Evolutionary conservation across 1,140 invertebrate genomes (phyloP).

Genomic region (Sminthurides bifidus): DNA sequence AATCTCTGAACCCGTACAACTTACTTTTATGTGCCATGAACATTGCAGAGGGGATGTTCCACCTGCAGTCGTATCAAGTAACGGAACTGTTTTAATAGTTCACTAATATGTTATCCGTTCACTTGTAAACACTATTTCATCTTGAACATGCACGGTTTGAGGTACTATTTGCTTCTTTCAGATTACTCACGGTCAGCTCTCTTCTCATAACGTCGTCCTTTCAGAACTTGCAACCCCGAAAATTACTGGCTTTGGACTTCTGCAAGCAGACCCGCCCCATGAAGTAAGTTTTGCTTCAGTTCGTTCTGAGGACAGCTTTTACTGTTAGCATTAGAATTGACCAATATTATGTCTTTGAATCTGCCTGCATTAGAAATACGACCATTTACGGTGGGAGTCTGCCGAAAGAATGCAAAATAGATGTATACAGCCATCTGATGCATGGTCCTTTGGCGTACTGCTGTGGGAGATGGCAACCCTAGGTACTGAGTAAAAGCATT

Average conservation of each 20-base stretch:
- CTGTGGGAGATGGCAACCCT: conserved; percentile 73
- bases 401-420: conserved; percentile 57
- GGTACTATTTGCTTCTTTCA: no score
- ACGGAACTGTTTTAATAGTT: neutral
- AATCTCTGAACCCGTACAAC: conserved; percentile 14
- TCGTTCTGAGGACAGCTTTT: neutral
- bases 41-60: conserved; percentile 29
- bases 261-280: conserved; percentile 34
- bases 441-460: conserved; percentile 69
- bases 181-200: conserved; percentile 57
- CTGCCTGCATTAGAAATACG: neutral
- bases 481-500: conserved; percentile 38
- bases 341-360: neutral
- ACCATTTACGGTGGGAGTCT: conserved; percentile 52
- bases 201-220: conserved; percentile 56
- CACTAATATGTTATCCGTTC: conserved; percentile 2
- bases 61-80: conserved; percentile 25
- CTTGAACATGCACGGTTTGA: no score
- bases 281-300: conserved; percentile 34
- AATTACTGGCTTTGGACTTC: conserved; percentile 57
- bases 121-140: neutral
- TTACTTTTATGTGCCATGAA: conserved; percentile 29
- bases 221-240: conserved; percentile 50
- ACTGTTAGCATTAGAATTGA: neutral
- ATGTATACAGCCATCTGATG: conserved; percentile 55